Percentiles rank a stretch among this genome's conserved stretches.
These are phyloP conservation scores for Rhopalosiphum padi DNA, from an alignment of 1,140 invertebrate genomes.

Conservation along the genomic window DNA sequence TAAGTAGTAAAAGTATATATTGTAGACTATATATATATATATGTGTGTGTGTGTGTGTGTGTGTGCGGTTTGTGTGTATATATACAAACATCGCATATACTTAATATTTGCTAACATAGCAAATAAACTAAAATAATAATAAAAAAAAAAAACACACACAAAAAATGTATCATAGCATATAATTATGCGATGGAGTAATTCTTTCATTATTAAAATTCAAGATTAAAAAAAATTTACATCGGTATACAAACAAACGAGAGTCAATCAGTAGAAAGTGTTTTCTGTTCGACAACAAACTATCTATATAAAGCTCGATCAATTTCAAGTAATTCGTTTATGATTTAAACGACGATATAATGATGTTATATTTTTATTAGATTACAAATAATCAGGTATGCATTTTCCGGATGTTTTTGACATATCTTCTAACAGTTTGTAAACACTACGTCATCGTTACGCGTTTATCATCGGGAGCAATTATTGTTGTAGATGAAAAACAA, in stretches of 20 bases:
- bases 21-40: too few species aligned
- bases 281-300: not conserved
- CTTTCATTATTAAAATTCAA: not conserved
- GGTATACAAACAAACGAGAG: not conserved
- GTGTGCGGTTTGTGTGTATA: too few species aligned
- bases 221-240: not conserved
- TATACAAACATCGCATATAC: not conserved
- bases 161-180: not conserved
- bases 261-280: not conserved
- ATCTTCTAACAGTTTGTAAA: not conserved
- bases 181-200: not conserved
- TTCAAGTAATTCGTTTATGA: not conserved
- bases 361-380: not conserved
- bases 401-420: not conserved
- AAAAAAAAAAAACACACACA: not conserved
- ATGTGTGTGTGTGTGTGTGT: too few species aligned
- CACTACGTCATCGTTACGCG: not conserved
- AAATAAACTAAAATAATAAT: not conserved
- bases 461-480: not conserved
- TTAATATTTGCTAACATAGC: not conserved
- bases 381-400: constrained; percentile 6
- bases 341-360: not conserved
- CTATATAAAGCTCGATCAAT: not conserved
- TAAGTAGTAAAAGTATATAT: too few species aligned
- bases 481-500: not conserved